Conservation (phyloP, 2,113 vertebrate species). For the Myotis yumanensis region DNA sequence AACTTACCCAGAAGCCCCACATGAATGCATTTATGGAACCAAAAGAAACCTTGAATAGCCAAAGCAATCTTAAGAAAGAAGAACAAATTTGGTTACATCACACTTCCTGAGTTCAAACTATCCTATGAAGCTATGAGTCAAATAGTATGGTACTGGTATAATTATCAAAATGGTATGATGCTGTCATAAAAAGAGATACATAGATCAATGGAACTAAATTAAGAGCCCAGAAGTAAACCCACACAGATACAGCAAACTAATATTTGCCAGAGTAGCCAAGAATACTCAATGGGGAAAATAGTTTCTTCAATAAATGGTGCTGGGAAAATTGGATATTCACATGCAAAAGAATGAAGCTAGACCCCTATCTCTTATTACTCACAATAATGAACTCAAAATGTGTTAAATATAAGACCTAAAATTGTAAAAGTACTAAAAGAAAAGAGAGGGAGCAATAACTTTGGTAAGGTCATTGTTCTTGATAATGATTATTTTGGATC, state of each 20-base stretch:
- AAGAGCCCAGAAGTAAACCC: neutral
- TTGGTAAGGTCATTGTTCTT: neutral
- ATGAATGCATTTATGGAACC: neutral
- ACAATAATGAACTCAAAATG: neutral
- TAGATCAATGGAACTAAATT: neutral
- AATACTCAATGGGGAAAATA: neutral
- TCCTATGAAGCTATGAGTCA: neutral
- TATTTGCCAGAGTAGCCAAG: neutral
- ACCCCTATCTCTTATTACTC: neutral
- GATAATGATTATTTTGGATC: neutral
- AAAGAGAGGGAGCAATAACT: neutral
- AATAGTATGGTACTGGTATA: neutral
- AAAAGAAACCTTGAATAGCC: neutral
- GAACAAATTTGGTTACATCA: neutral
- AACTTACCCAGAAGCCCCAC: neutral
- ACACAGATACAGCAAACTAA: neutral
- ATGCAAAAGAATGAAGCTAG: neutral
- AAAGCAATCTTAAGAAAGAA: neutral
- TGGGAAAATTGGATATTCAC: neutral
- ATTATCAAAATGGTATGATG: neutral
- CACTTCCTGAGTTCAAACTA: neutral
- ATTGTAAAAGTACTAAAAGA: neutral
- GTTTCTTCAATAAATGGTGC: neutral
- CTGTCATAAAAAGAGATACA: neutral
- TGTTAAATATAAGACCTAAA: neutral